These are phyloP conservation scores for Cherax quadricarinatus DNA, from an alignment of 1,140 invertebrate genomes.

Conservation along the genomic window DNA sequence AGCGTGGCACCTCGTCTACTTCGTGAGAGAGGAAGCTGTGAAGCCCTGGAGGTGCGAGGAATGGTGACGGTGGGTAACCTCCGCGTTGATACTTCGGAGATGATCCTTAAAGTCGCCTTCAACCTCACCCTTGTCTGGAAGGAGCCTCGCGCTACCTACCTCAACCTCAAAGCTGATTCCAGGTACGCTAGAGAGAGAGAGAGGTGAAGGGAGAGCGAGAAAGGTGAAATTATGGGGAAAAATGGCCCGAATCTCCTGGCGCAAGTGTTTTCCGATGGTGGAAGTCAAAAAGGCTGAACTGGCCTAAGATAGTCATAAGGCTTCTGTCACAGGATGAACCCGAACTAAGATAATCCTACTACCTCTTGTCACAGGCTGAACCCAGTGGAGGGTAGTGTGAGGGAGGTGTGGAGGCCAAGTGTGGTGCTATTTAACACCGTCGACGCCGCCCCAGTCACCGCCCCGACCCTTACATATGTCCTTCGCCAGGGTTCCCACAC, in stretches of 20 bases:
- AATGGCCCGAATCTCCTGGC: too few species aligned
- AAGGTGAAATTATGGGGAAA: too few species aligned
- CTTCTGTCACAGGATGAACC: too few species aligned
- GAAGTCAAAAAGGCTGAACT: too few species aligned
- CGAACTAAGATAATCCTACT: too few species aligned
- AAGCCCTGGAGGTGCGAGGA: not conserved
- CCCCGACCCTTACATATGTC: constrained; percentile 14
- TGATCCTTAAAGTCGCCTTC: constrained; percentile 60
- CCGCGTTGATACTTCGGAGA: constrained; percentile 49
- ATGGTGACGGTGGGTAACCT: constrained; percentile 34
- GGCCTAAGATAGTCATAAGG: too few species aligned
- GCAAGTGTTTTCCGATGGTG: not conserved
- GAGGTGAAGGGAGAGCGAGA: too few species aligned
- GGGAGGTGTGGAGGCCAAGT: constrained; percentile 27
- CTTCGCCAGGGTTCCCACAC: not conserved
- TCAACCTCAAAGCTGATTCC: constrained; percentile 56
- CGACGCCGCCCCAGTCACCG: not conserved
- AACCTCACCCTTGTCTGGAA: constrained; percentile 62
- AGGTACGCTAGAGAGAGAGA: constrained; percentile 16
- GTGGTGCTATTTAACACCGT: constrained; percentile 33
- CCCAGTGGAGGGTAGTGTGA: constrained; percentile 31
- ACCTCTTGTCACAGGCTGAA: constrained; percentile 10
- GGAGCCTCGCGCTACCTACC: constrained; percentile 61
- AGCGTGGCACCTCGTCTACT: constrained; percentile 30
- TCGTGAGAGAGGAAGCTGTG: not conserved